Conservation (phyloP, 2,113 vertebrate species). For the Rhizomys pruinosus region DNA sequence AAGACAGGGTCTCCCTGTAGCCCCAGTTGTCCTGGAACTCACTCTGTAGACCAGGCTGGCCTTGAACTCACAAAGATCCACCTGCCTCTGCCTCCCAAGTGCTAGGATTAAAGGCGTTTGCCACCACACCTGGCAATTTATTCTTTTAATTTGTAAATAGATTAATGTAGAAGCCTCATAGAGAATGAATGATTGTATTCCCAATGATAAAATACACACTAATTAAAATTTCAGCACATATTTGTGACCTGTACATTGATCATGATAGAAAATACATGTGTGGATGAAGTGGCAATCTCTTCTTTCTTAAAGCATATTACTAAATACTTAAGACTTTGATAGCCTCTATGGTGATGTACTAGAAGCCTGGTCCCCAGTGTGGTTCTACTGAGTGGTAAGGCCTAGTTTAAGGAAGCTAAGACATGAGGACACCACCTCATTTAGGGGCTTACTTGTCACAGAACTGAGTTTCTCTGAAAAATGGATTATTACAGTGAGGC, state of each 20-base stretch:
- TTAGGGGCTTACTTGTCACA: not conserved
- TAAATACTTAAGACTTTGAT: not conserved
- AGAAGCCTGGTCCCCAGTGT: no score
- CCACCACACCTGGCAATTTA: no score
- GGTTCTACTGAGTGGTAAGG: not conserved
- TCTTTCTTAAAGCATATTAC: not conserved
- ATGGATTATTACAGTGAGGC: not conserved
- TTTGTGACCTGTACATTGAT: not conserved
- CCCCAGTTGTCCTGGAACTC: no score
- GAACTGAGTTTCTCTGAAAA: not conserved
- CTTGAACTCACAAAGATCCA: no score
- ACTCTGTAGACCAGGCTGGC: no score
- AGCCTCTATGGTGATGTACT: not conserved
- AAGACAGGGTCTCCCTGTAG: no score
- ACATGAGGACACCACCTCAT: no score
- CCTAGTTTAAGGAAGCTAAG: not conserved
- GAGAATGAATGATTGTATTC: not conserved
- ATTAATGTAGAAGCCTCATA: not conserved
- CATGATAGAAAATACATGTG: no score
- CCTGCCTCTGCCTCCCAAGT: no score
- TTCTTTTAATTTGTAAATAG: constrained; percentile 4
- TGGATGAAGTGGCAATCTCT: not conserved
- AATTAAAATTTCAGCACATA: not conserved
- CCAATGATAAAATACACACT: not conserved
- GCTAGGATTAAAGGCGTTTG: no score